Evolutionary conservation across 2,797 vertebrate genomes (phyloP).

Genomic region (Cuniculus paca): DNA sequence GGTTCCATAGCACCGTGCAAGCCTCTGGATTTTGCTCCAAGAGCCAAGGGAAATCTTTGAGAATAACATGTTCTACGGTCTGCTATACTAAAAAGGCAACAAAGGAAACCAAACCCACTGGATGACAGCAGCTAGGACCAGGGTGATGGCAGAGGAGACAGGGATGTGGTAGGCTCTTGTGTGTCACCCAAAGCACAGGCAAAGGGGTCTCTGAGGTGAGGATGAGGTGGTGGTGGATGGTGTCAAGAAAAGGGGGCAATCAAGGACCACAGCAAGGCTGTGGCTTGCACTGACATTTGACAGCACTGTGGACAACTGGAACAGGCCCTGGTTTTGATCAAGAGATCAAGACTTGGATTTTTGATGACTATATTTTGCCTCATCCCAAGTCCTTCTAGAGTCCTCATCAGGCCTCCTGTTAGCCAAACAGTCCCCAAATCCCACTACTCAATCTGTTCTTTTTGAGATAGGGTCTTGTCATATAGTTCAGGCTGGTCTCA

Average conservation of each 20-base stretch:
- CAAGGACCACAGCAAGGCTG: background rate
- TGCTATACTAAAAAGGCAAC: background rate
- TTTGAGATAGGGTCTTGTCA: background rate
- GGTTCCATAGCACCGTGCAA: background rate
- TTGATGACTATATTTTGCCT: background rate
- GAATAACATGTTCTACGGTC: background rate
- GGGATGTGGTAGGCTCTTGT: background rate
- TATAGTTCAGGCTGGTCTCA: background rate
- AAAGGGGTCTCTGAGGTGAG: background rate
- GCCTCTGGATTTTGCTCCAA: background rate
- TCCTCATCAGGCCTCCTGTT: background rate
- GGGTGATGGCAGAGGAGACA: background rate
- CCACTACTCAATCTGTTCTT: background rate
- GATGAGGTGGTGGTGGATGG: too few species aligned
- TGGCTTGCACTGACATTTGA: background rate
- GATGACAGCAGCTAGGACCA: background rate
- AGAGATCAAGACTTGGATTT: slow-evolving; percentile 5
- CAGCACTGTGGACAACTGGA: background rate
- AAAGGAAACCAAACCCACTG: background rate
- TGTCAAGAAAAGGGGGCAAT: background rate
- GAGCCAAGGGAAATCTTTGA: background rate
- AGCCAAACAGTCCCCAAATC: background rate
- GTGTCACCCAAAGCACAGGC: background rate
- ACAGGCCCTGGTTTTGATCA: background rate
- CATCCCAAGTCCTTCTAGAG: background rate